Conservation (phyloP, 2,888 invertebrate genomes). For the Parochlus steinenii region DNA sequence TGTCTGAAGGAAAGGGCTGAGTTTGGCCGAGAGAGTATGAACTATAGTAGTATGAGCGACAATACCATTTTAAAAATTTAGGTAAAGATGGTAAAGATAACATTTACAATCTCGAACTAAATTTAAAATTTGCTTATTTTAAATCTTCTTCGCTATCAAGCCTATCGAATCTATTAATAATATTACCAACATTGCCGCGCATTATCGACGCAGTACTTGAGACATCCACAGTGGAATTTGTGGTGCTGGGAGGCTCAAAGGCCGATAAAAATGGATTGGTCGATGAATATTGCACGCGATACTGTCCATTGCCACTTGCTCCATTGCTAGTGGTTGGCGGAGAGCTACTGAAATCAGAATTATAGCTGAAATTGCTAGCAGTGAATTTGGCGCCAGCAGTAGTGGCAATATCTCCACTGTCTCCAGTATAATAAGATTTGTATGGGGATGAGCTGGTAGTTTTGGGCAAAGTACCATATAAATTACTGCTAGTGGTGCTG, state of each 20-base stretch:
- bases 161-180: constrained; percentile 8
- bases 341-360: constrained; percentile 17
- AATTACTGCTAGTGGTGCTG: constrained; percentile 21
- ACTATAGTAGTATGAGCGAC: too few species aligned
- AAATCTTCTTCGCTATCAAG: constrained; percentile 12
- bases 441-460: constrained; percentile 15
- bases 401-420: constrained; percentile 4
- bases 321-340: constrained; percentile 19
- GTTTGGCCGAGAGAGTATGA: too few species aligned
- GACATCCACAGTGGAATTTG: not conserved
- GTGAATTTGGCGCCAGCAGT: constrained; percentile 1
- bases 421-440: constrained; percentile 5
- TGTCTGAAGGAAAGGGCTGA: too few species aligned
- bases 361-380: constrained; percentile 10
- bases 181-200: constrained; percentile 1
- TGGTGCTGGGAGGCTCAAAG: constrained; percentile 21
- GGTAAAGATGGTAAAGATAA: too few species aligned
- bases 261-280: constrained; percentile 31
- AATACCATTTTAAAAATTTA: too few species aligned
- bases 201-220: constrained; percentile 3
- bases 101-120: too few species aligned
- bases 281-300: constrained; percentile 31
- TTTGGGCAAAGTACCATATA: constrained; percentile 30
- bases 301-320: constrained; percentile 14
- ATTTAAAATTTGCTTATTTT: constrained; percentile 2